Evolutionary conservation across 2,888 invertebrate species (phyloP), one percentile per base, ranked within the genome.

Genomic region (Prosopocoilus inquinatus): DNA sequence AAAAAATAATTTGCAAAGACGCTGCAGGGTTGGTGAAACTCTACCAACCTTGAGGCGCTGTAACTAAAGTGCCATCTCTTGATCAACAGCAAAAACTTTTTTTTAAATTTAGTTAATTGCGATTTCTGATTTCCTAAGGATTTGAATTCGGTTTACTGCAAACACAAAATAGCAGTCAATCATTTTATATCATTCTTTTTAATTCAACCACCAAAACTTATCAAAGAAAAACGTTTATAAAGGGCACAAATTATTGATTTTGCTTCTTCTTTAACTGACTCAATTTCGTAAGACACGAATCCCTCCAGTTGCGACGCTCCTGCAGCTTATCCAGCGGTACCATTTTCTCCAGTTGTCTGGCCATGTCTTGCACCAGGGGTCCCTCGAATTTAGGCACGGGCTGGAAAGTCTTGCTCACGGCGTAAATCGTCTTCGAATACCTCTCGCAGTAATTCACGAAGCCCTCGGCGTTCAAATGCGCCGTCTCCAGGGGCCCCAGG

Each of bases 401-500:
- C 2, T 90, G 90, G 78, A 91, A 89, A 0, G 90, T 89, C 68
- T 84, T 79, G 68, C 90, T 89, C 0, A 84, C 83, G 43, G 78
- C 77, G 64, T 82, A 78, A 49, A 87, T 87, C 0, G 83, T 82
- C 47, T 84, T 79, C 1, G 79, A 76, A 66, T 87, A 87, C 3
- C 82, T 73, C 38, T 84, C 81, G 60, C 84, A 83, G 65, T 87
- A 87, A 63, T 84, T 84, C 11, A 75, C 75, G 76, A 86, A 84
- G 7, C 95, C 95, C 77, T 94, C 91, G 9, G 96, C 96, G 75
- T 98, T 98, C 57, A 97, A 82, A 77, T 96, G 96, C 0, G 93
- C 91, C 0, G 95, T 94, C 80, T 96, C 96, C 60, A 96, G 79
- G 0, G 95, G 90, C 2, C 98, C 98, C 57, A 96, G 82, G 79